These are phyloP conservation scores for Leguminivora glycinivorella DNA, from an alignment of 1,140 invertebrate species.

Conservation along the genomic window DNA sequence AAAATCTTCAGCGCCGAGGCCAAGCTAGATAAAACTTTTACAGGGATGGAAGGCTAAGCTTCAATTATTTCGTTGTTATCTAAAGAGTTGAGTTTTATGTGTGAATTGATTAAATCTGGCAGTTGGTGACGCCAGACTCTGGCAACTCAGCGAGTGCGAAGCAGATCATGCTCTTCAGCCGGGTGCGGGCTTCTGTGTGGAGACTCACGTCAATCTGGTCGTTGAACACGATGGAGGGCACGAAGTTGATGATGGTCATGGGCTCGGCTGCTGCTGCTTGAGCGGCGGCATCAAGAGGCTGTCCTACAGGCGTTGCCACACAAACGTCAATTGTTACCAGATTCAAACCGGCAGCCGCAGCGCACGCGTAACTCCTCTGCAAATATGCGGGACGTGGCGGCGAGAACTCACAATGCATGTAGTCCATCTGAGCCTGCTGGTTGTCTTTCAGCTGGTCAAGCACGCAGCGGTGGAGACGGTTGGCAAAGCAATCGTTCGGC, in stretches of 20 bases:
- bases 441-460: constrained; percentile 51
- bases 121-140: constrained; percentile 45
- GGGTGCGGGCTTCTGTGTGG: constrained; percentile 38
- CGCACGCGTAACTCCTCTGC: constrained; percentile 54
- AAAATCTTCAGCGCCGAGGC: constrained; percentile 31
- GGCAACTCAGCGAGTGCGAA: constrained; percentile 53
- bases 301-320: constrained; percentile 40
- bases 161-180: constrained; percentile 52
- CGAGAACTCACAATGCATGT: constrained; percentile 67
- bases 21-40: constrained; percentile 43
- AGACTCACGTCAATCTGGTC: constrained; percentile 39
- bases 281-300: constrained; percentile 45
- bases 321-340: constrained; percentile 55
- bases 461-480: constrained; percentile 65
- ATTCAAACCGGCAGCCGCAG: constrained; percentile 43
- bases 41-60: neutral
- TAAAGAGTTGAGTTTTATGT: neutral
- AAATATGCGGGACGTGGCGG: constrained; percentile 43
- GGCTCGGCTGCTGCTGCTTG: constrained; percentile 41
- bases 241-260: constrained; percentile 53
- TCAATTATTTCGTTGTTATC: constrained; percentile 19
- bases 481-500: constrained; percentile 60
- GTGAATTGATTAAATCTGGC: constrained; percentile 30
- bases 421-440: constrained; percentile 53
- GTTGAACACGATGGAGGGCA: constrained; percentile 63